phyloP scores from a whole-genome alignment of 2,888 invertebrate species.

The Papilio demoleus region DNA sequence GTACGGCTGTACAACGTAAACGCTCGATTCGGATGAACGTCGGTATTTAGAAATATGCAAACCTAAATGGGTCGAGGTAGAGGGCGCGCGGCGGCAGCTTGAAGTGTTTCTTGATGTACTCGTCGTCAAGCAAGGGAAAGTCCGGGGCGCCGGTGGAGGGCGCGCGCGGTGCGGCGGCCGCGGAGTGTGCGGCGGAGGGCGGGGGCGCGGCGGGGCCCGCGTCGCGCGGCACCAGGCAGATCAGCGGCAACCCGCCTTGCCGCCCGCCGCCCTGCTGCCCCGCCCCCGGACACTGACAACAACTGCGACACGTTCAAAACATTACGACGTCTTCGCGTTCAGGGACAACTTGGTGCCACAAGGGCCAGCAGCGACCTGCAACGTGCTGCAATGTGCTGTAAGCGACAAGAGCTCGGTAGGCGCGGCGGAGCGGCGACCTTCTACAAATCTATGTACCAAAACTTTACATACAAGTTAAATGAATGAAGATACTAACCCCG shows the following conservation, averaged over 20 bases:
- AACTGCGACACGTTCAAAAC: slow-evolving; percentile 54
- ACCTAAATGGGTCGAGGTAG: slow-evolving; percentile 52
- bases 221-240: slow-evolving; percentile 70
- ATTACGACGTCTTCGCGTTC: slow-evolving; percentile 49
- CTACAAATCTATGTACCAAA: too few species aligned
- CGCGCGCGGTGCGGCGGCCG: not conserved
- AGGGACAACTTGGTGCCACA: too few species aligned
- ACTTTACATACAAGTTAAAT: too few species aligned
- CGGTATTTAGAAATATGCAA: not conserved
- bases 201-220: not conserved
- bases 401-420: too few species aligned
- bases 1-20: too few species aligned
- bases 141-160: slow-evolving; percentile 44
- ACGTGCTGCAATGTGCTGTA: too few species aligned
- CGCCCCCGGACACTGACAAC: slow-evolving; percentile 65
- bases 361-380: too few species aligned
- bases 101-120: slow-evolving; percentile 71
- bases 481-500: slow-evolving; percentile 42
- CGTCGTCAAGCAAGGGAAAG: slow-evolving; percentile 66
- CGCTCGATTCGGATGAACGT: too few species aligned
- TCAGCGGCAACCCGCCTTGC: slow-evolving; percentile 61
- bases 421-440: not conserved
- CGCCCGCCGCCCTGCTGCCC: slow-evolving; percentile 49
- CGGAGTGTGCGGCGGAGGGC: not conserved
- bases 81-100: slow-evolving; percentile 66